phyloP scores from a whole-genome alignment of 2,888 invertebrate species.

The Cataglyphis livida region DNA sequence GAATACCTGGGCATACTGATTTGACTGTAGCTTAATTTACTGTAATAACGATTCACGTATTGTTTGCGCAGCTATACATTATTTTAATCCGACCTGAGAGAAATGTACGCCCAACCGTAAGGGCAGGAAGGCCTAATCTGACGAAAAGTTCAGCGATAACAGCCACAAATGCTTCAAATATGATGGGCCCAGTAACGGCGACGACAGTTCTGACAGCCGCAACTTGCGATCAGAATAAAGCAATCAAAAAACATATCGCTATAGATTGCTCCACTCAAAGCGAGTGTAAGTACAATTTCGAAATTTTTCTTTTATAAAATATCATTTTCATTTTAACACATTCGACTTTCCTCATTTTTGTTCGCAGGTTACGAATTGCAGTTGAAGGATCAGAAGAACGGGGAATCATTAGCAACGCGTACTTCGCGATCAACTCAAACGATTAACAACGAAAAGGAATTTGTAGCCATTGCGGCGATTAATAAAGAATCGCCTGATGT shows the following conservation, averaged over 20 bases:
- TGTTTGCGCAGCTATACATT: slow-evolving; percentile 91
- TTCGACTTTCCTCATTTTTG: not conserved
- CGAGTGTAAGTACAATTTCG: slow-evolving; percentile 79
- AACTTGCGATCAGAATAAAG: slow-evolving; percentile 90
- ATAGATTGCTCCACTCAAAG: slow-evolving; percentile 83
- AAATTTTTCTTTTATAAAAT: not conserved
- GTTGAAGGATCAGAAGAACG: slow-evolving; percentile 79
- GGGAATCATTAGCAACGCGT: slow-evolving; percentile 71
- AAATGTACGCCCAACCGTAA: slow-evolving; percentile 95
- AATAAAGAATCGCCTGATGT: slow-evolving; percentile 53
- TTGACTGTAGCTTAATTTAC: not conserved
- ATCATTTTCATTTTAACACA: not conserved
- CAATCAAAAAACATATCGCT: slow-evolving; percentile 88
- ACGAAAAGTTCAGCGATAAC: slow-evolving; percentile 88
- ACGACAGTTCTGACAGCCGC: slow-evolving; percentile 90
- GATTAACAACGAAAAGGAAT: slow-evolving; percentile 77
- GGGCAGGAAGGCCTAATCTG: slow-evolving; percentile 90
- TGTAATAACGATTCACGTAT: not conserved
- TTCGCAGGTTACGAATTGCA: slow-evolving; percentile 81
- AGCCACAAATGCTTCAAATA: slow-evolving; percentile 87
- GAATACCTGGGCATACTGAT: not conserved
- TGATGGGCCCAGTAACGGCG: slow-evolving; percentile 90
- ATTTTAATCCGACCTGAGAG: slow-evolving; percentile 95
- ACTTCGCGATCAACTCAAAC: slow-evolving; percentile 82
- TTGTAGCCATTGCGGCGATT: slow-evolving; percentile 56